Conservation (phyloP, 2,888 invertebrate species). For the Heteropelma amictum region DNA sequence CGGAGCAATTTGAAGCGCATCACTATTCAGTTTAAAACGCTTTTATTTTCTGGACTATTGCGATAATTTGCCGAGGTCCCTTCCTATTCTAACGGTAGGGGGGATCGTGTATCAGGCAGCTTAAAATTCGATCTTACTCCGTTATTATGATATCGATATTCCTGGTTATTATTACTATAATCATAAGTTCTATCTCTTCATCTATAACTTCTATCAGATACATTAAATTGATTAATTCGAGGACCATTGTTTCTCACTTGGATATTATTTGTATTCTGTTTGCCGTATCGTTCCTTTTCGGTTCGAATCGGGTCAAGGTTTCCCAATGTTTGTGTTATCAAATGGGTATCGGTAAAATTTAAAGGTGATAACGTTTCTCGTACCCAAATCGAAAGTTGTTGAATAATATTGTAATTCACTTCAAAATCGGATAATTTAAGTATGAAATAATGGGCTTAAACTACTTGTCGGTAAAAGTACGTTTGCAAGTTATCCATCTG, state of each 20-base stretch:
- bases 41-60: not conserved
- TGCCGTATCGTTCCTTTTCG: not conserved
- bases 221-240: not conserved
- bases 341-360: not conserved
- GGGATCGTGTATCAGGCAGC: not conserved
- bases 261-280: not conserved
- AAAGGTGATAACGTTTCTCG: too few relatives aligned
- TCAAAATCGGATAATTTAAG: not conserved
- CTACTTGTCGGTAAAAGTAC: not conserved
- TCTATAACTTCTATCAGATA: not conserved
- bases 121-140: not conserved
- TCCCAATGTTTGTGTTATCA: not conserved
- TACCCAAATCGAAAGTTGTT: not conserved
- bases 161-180: not conserved
- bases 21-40: constrained; percentile 20
- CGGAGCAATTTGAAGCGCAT: constrained; percentile 27
- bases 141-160: not conserved
- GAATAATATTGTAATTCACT: not conserved
- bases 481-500: not conserved
- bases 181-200: not conserved
- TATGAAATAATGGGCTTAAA: not conserved
- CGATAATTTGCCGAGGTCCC: not conserved
- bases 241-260: too few relatives aligned
- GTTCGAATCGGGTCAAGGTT: not conserved
- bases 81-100: not conserved